Percentiles rank a stretch among this genome's conserved stretches.
phyloP scores from a whole-genome alignment of 2,888 invertebrate genomes.

The Drosophila quinaria region DNA sequence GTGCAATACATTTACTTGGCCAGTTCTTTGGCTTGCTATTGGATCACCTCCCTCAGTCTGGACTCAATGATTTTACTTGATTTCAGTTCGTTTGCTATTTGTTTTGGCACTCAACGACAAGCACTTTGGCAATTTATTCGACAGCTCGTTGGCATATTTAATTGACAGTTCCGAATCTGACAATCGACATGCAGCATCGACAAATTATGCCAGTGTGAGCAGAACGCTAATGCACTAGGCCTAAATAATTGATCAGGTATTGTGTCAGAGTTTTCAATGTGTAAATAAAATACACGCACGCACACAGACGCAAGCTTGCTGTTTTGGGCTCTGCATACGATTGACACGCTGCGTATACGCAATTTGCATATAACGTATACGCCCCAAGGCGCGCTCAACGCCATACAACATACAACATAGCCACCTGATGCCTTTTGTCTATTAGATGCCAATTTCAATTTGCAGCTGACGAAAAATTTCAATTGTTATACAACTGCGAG shows the following conservation, averaged over 20 bases:
- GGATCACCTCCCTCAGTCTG: slow-evolving; percentile 4
- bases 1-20: slow-evolving; percentile 52
- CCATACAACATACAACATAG: slow-evolving; percentile 13
- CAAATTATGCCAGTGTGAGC: slow-evolving; percentile 71
- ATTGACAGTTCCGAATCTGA: slow-evolving; percentile 49
- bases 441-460: slow-evolving; percentile 62
- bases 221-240: slow-evolving; percentile 68
- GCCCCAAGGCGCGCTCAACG: slow-evolving; percentile 51
- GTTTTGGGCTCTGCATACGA: slow-evolving; percentile 24
- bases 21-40: slow-evolving; percentile 28
- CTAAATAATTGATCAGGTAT: slow-evolving; percentile 69
- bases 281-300: slow-evolving; percentile 55
- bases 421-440: slow-evolving; percentile 54
- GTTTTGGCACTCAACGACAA: slow-evolving; percentile 51
- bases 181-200: slow-evolving; percentile 54
- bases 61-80: slow-evolving; percentile 30
- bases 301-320: slow-evolving; percentile 16
- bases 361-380: slow-evolving; percentile 61
- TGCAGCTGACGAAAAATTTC: slow-evolving; percentile 48
- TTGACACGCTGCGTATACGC: slow-evolving; percentile 62
- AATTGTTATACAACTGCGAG: slow-evolving; percentile 34
- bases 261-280: slow-evolving; percentile 60
- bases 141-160: slow-evolving; percentile 71
- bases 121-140: slow-evolving; percentile 65
- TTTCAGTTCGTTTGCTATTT: slow-evolving; percentile 51